phyloP scores from a whole-genome alignment of 2,113 vertebrate species.

The Garra rufa region DNA sequence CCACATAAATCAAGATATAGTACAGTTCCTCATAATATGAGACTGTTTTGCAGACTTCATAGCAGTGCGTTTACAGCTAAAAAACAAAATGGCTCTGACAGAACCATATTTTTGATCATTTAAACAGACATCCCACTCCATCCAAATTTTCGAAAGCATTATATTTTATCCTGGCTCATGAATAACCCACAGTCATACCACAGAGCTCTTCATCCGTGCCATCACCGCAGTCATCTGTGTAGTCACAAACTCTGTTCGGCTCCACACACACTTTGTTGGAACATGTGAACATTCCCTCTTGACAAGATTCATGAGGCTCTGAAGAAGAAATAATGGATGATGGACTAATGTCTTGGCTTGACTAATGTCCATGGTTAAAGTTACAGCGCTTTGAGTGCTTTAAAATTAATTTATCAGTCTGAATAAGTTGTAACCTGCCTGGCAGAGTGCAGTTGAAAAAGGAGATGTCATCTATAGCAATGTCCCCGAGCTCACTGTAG shows the following conservation, averaged over 20 bases:
- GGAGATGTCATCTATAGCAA: constrained; percentile 73
- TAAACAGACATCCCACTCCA: neutral
- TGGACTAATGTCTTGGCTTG: neutral
- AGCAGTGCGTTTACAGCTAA: neutral
- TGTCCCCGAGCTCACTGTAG: constrained; percentile 65
- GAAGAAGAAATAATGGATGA: neutral
- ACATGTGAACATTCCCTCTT: constrained; percentile 67
- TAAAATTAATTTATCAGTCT: neutral
- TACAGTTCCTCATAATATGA: neutral
- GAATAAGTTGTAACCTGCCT: constrained; percentile 60
- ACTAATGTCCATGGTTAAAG: neutral
- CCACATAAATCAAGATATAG: neutral
- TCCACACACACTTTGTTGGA: constrained; percentile 73
- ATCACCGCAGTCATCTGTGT: constrained; percentile 79
- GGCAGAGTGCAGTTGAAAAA: constrained; percentile 72
- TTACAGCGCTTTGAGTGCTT: neutral
- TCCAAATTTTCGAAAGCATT: neutral
- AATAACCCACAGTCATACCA: constrained; percentile 63
- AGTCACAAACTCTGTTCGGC: constrained; percentile 73
- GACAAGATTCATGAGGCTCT: constrained; percentile 72
- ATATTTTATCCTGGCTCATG: neutral
- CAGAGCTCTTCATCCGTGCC: constrained; percentile 72
- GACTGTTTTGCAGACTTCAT: neutral
- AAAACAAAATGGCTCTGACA: neutral
- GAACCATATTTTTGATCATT: neutral